Percentiles rank a stretch among this genome's conserved stretches.
These are phyloP conservation scores for Cryptophagus acutangulus DNA, from an alignment of 2,888 invertebrate species.

Conservation along the genomic window DNA sequence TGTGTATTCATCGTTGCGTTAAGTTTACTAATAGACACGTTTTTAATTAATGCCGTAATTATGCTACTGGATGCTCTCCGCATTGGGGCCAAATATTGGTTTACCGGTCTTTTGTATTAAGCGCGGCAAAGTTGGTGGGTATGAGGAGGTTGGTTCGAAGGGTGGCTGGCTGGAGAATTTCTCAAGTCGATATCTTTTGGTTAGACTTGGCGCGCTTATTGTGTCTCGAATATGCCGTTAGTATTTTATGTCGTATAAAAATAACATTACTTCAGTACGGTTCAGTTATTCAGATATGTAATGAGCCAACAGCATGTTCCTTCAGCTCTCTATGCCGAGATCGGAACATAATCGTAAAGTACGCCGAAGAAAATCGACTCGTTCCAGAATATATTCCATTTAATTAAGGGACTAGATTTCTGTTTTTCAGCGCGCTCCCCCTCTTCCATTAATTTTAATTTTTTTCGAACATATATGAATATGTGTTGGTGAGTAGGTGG, in stretches of 20 bases:
- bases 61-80: neutral
- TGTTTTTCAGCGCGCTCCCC: too few species aligned
- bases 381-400: slow-evolving; percentile 32
- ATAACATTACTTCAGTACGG: slow-evolving; percentile 40
- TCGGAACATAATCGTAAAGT: slow-evolving; percentile 38
- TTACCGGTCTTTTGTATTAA: slow-evolving; percentile 9
- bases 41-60: slow-evolving; percentile 9
- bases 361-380: slow-evolving; percentile 33
- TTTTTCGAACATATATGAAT: too few species aligned
- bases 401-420: slow-evolving; percentile 35
- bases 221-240: slow-evolving; percentile 40
- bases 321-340: slow-evolving; percentile 13
- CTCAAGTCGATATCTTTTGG: slow-evolving; percentile 1
- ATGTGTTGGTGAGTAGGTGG: too few species aligned
- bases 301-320: slow-evolving; percentile 41
- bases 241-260: slow-evolving; percentile 44
- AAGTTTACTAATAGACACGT: slow-evolving; percentile 12
- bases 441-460: too few species aligned
- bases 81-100: slow-evolving; percentile 8
- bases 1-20: slow-evolving; percentile 8
- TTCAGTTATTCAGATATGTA: slow-evolving; percentile 42
- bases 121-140: too few species aligned
- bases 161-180: too few species aligned
- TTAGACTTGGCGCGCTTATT: slow-evolving; percentile 26
- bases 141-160: too few species aligned